These are phyloP conservation scores for Pseudochromis fuscus DNA, from an alignment of 2,797 vertebrate genomes.

Conservation along the genomic window DNA sequence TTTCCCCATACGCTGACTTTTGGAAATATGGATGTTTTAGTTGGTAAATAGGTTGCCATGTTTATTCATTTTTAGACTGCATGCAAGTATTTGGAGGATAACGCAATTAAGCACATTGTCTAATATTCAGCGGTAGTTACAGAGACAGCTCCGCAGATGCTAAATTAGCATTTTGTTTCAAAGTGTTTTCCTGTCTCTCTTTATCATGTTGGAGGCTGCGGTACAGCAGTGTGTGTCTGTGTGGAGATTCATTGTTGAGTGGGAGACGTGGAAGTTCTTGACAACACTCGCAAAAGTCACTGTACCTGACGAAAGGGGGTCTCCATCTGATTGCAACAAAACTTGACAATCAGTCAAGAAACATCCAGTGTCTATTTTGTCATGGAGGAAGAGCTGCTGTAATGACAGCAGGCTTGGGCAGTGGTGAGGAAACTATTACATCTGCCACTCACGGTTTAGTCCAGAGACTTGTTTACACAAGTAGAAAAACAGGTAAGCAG, in stretches of 20 bases:
- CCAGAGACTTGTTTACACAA: conserved; percentile 65
- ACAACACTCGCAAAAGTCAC: conserved; percentile 26
- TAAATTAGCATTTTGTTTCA: conserved; percentile 60
- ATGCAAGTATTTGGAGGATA: conserved; percentile 38
- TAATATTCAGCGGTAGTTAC: conserved; percentile 31
- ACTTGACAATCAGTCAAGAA: conserved; percentile 64
- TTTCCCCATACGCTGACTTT: conserved; percentile 24
- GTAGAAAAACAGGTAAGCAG: conserved; percentile 54
- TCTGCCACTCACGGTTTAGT: conserved; percentile 62
- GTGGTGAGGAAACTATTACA: conserved; percentile 53
- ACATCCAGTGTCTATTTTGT: conserved; percentile 49
- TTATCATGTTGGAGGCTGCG: conserved; percentile 15
- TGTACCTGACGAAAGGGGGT: conserved; percentile 46
- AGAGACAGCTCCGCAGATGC: conserved; percentile 50
- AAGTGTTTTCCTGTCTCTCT: conserved; percentile 38
- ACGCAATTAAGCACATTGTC: conserved; percentile 61
- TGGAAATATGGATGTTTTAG: conserved; percentile 40
- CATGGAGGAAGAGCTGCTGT: conserved; percentile 46
- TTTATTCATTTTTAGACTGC: conserved; percentile 35
- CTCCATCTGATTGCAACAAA: conserved; percentile 44
- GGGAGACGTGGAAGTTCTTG: conserved; percentile 38
- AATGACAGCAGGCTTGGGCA: conserved; percentile 56
- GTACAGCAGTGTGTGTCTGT: conserved; percentile 10
- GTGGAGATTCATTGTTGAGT: conserved; percentile 10
- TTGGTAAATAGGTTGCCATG: conserved; percentile 31